Conservation (phyloP, 2,888 invertebrate genomes). For the Melanophora roralis region DNA sequence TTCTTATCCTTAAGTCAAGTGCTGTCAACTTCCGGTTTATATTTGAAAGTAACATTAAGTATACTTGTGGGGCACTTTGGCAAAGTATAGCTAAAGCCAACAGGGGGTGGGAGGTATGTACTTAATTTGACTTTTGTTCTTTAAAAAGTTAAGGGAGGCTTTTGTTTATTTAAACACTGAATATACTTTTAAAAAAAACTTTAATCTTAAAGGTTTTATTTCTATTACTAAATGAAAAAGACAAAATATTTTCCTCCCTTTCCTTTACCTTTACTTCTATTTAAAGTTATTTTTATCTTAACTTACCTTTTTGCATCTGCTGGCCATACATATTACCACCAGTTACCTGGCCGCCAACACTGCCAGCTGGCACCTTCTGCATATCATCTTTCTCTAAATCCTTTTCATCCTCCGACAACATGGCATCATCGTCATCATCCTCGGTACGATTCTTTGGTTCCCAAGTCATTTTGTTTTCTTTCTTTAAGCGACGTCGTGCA, state of each 20-base stretch:
- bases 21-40: conserved; percentile 69
- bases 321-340: conserved; percentile 43
- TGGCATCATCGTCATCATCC: conserved; percentile 90
- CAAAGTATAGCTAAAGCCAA: not conserved
- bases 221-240: no score
- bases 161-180: conserved; percentile 1
- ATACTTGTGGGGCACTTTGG: conserved; percentile 23
- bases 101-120: conserved; percentile 7
- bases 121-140: conserved; percentile 14
- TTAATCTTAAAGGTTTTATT: not conserved
- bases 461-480: conserved; percentile 99
- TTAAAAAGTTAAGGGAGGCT: conserved; percentile 60
- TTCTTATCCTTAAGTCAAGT: conserved; percentile 53
- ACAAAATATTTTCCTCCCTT: no score
- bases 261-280: no score
- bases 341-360: not conserved
- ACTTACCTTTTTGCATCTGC: conserved; percentile 60
- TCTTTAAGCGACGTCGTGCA: conserved; percentile 93
- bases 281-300: no score
- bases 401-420: conserved; percentile 92
- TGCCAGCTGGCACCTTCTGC: conserved; percentile 26
- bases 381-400: conserved; percentile 79
- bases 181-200: conserved; percentile 24
- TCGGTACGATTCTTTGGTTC: conserved; percentile 95
- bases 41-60: conserved; percentile 46